Evolutionary conservation across 1,140 invertebrate genomes (phyloP), one percentile per base, ranked within the genome.

Genomic region (Cyclargus thomasi): DNA sequence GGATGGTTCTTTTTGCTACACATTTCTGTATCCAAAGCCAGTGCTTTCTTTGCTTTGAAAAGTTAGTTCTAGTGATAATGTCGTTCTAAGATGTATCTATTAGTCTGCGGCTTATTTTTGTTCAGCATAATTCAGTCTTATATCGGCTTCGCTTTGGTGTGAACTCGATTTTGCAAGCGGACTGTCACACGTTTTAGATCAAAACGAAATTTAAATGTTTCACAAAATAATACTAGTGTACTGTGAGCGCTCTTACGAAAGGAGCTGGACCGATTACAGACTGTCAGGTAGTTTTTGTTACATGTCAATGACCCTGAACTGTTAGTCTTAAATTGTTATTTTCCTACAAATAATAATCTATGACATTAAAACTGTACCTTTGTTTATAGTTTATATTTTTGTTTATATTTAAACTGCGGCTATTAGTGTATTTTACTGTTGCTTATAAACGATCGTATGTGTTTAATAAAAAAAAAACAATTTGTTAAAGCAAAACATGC

Each of bases 241-340:
- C 66, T 67, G 70, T 59, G 73, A 78, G 63, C 74, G 70, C 57
- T 76, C 78, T 7, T 66, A 75, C 36, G 74, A 73, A 65, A 73
- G 76, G 59, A 70, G 63, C 39, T 79, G 78, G 78, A 72, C 64
- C 69, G 78, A 77, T 53, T 75, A 71, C 64, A 67, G 69, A 68
- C 64, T 77, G 62, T 72, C 77, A 79, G 77, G 75, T 78, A 55
- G 29, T 63, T 70, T 73, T 71, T 66, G 8, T 66, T 17, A 22
- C 57, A 20, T 18, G 65, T 10, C 29, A 66, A 39, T 57, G 22
- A 67, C 21, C 67, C 63, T 18, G 64, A 63, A 22, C 65, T 11
- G 10, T 4, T 47, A 2, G 8, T 47, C 39, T 47, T 16, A 16
- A 11, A 16, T 47, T 47, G 10, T 47, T 47, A 14, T 47, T 14